These are phyloP conservation scores for Dynastes maya DNA, from an alignment of 2,888 invertebrate species.

Conservation along the genomic window DNA sequence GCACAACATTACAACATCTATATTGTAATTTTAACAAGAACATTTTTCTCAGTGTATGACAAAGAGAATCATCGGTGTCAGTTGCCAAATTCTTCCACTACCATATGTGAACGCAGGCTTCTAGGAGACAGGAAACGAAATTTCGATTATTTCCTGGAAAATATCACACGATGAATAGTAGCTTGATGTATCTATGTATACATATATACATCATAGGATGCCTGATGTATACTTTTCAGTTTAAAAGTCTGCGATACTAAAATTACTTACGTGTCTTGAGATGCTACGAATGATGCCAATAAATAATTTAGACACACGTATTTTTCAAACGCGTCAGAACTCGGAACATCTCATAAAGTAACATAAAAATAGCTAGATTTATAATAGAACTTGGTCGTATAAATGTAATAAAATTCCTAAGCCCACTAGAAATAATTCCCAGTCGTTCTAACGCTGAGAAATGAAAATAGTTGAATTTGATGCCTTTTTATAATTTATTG, in stretches of 20 bases:
- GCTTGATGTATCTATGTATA: not conserved
- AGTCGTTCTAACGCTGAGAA: too few species aligned
- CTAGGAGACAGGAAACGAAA: not conserved
- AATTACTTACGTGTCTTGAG: slow-evolving; percentile 6
- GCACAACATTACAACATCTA: too few species aligned
- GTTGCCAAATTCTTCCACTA: not conserved
- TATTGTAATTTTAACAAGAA: too few species aligned
- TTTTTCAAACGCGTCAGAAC: slow-evolving; percentile 14
- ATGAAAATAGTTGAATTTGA: too few species aligned
- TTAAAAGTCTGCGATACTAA: not conserved
- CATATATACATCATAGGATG: not conserved
- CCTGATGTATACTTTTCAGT: not conserved
- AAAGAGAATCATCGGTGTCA: too few species aligned
- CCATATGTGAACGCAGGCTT: too few species aligned
- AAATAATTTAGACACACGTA: slow-evolving; percentile 5
- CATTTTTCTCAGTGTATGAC: too few species aligned
- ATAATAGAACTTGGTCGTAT: not conserved
- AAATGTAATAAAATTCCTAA: not conserved
- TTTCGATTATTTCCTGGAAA: not conserved
- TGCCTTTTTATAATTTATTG: too few species aligned
- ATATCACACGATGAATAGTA: not conserved
- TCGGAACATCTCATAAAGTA: slow-evolving; percentile 2
- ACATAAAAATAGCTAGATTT: not conserved
- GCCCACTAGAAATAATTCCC: too few species aligned
- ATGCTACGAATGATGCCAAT: slow-evolving; percentile 14